These are phyloP conservation scores for Acanthopagrus latus DNA, from an alignment of 2,797 vertebrate species.

Conservation along the genomic window DNA sequence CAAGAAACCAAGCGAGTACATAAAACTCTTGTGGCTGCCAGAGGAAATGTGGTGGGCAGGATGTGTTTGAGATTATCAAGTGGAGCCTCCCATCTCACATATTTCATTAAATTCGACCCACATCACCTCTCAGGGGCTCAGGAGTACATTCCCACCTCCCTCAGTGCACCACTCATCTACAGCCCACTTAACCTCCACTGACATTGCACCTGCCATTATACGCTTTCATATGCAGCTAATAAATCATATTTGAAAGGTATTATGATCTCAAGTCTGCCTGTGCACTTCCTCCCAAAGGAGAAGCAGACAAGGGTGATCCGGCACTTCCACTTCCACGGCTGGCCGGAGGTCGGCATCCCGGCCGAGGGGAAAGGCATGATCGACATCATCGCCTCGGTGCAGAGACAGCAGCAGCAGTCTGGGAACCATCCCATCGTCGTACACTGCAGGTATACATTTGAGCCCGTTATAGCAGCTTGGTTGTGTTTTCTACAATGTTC, in stretches of 20 bases:
- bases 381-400: constrained; percentile 95
- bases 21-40: constrained; percentile 11
- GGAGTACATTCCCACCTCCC: constrained; percentile 20
- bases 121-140: constrained; percentile 45
- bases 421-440: constrained; percentile 97
- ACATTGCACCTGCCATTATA: constrained; percentile 51
- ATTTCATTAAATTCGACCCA: constrained; percentile 66
- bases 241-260: constrained; percentile 60
- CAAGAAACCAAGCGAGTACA: neutral
- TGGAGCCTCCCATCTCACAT: constrained; percentile 40
- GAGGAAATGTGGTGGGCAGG: constrained; percentile 47
- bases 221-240: constrained; percentile 32
- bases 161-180: constrained; percentile 37
- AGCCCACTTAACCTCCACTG: constrained; percentile 43
- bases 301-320: constrained; percentile 91
- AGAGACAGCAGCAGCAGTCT: constrained; percentile 97
- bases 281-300: constrained; percentile 82
- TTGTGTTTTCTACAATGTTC: neutral
- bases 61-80: constrained; percentile 52
- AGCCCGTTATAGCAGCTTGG: neutral
- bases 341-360: constrained; percentile 97
- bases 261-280: constrained; percentile 73
- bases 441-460: constrained; percentile 92
- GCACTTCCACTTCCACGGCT: constrained; percentile 98
- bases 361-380: constrained; percentile 98